phyloP scores from a whole-genome alignment of 2,797 vertebrate genomes.

The Cyclura pinguis region DNA sequence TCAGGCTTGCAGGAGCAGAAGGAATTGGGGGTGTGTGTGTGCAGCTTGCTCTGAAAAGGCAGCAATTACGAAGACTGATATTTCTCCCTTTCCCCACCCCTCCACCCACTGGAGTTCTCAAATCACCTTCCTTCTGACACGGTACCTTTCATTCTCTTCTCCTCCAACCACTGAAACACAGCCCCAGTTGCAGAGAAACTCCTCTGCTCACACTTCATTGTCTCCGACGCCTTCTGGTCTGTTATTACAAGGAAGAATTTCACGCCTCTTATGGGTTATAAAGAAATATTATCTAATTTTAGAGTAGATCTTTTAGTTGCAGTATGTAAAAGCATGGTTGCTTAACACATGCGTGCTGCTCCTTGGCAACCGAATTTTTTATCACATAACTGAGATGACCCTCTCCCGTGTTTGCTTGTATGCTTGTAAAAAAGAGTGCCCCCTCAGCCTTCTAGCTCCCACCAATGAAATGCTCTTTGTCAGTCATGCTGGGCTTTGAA shows the following conservation, averaged over 20 bases:
- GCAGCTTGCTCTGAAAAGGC: constrained; percentile 73
- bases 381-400: constrained; percentile 3
- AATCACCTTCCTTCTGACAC: constrained; percentile 39
- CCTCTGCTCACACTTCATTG: constrained; percentile 26
- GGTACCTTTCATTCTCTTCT: constrained; percentile 38
- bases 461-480: neutral
- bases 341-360: neutral
- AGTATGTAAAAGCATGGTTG: constrained; percentile 27
- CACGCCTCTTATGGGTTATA: constrained; percentile 19
- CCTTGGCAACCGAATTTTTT: constrained; percentile 20
- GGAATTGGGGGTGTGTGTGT: neutral
- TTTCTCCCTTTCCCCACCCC: constrained; percentile 39
- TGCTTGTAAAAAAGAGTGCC: neutral
- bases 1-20: constrained; percentile 75
- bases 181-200: constrained; percentile 35
- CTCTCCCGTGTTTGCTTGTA: neutral
- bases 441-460: too few relatives aligned
- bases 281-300: constrained; percentile 58
- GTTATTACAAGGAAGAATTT: constrained; percentile 21
- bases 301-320: constrained; percentile 44
- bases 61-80: constrained; percentile 70
- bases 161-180: constrained; percentile 28
- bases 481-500: neutral
- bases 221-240: constrained; percentile 19
- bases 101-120: constrained; percentile 41